Evolutionary conservation across 2,797 vertebrate genomes (phyloP).

Genomic region (Enteromius paludinosus): DNA sequence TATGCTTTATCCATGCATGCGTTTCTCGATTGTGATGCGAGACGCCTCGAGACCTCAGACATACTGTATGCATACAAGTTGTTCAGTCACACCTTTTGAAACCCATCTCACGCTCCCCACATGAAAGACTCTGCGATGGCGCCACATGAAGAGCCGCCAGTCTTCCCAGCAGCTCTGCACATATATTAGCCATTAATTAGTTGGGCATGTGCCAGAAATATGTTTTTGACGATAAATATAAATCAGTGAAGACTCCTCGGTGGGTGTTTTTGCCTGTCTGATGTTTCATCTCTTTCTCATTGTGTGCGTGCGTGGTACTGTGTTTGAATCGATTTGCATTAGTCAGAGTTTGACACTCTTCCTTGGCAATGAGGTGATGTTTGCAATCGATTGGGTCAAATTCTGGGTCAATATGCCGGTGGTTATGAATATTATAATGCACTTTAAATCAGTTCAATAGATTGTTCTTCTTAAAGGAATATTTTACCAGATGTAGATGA

Average conservation of each 20-base stretch:
- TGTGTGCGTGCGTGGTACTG: background rate
- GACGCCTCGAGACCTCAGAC: constrained; percentile 19
- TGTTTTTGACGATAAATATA: constrained; percentile 10
- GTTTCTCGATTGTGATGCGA: background rate
- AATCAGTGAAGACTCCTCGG: constrained; percentile 12
- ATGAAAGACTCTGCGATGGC: constrained; percentile 53
- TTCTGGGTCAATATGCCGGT: background rate
- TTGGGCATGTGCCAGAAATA: constrained; percentile 40
- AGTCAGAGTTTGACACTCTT: background rate
- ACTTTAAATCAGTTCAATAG: background rate
- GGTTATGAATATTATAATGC: constrained; percentile 2
- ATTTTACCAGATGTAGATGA: background rate
- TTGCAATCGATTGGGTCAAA: background rate
- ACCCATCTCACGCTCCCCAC: constrained; percentile 45
- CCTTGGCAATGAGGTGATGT: background rate
- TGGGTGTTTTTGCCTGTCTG: constrained; percentile 21
- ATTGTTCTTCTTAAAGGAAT: background rate
- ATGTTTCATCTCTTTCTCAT: background rate
- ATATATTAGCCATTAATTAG: constrained; percentile 55
- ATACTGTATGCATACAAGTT: constrained; percentile 15
- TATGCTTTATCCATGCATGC: background rate
- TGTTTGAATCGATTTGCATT: background rate
- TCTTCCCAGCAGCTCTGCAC: constrained; percentile 17
- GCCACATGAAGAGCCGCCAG: constrained; percentile 34
- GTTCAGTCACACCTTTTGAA: constrained; percentile 30